These are phyloP conservation scores for Cherax destructor DNA, from an alignment of 1,140 invertebrate species.

Conservation along the genomic window DNA sequence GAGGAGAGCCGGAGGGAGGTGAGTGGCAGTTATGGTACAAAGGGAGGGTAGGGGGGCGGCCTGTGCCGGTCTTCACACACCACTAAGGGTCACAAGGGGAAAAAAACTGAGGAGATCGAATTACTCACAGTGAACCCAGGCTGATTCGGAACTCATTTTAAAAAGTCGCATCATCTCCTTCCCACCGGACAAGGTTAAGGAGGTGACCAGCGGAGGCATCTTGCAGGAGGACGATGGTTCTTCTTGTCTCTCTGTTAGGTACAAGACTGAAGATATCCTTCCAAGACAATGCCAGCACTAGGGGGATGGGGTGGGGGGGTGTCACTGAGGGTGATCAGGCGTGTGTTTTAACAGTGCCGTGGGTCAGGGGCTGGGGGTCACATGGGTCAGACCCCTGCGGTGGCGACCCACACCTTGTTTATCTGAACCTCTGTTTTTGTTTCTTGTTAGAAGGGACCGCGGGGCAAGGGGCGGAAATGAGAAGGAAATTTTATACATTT, in stretches of 20 bases:
- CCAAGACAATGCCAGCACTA: too few species aligned
- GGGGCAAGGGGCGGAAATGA: neutral
- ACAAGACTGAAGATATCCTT: too few species aligned
- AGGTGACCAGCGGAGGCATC: too few species aligned
- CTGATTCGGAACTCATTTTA: neutral
- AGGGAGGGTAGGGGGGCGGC: too few species aligned
- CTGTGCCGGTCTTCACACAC: neutral
- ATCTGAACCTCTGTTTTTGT: neutral
- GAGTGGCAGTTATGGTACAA: too few species aligned
- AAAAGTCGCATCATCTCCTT: too few species aligned
- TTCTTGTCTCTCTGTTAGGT: too few species aligned
- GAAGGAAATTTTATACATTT: neutral
- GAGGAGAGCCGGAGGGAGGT: too few species aligned
- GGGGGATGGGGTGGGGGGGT: neutral
- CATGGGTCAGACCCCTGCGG: neutral
- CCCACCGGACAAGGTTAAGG: too few species aligned
- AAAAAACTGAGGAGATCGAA: neutral
- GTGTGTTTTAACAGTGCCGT: slow-evolving; percentile 2
- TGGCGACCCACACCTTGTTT: neutral
- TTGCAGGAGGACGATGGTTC: too few species aligned
- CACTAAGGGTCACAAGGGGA: neutral
- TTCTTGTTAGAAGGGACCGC: neutral
- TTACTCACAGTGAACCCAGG: neutral
- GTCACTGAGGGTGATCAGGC: neutral
- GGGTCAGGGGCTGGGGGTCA: neutral